A percentile compares a stretch with the other conserved stretches of the same genome.
phyloP scores from a whole-genome alignment of 2,888 invertebrate species.

The Cryptophagus acutangulus region DNA sequence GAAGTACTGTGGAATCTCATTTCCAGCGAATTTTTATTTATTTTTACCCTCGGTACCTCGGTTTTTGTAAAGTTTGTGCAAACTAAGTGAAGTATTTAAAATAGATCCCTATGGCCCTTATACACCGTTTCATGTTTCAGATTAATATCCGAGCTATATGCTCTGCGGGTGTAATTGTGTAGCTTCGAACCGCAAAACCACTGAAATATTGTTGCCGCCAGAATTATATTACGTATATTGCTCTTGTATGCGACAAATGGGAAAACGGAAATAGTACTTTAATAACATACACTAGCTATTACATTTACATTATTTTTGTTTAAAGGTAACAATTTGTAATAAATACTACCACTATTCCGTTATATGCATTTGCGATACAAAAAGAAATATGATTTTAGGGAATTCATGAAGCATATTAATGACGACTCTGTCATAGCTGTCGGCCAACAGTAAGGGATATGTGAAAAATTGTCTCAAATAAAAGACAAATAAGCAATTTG shows the following conservation, averaged over 20 bases:
- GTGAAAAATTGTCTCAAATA: conserved; percentile 10
- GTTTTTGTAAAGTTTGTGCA: too few relatives aligned
- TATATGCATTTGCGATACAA: too few relatives aligned
- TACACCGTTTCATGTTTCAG: conserved; percentile 12
- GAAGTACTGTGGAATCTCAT: too few relatives aligned
- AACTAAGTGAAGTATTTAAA: conserved; percentile 10
- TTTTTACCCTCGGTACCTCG: too few relatives aligned
- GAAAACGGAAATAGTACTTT: conserved; percentile 1
- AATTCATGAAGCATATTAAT: too few relatives aligned
- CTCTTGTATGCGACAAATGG: conserved; percentile 11
- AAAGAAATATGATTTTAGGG: too few relatives aligned
- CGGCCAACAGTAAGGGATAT: too few relatives aligned
- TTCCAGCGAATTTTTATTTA: too few relatives aligned
- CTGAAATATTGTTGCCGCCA: conserved; percentile 20
- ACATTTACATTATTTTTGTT: not conserved
- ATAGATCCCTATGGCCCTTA: conserved; percentile 9
- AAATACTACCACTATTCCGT: too few relatives aligned
- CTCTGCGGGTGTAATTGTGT: conserved; percentile 18
- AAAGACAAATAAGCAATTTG: conserved; percentile 12
- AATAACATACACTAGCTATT: not conserved
- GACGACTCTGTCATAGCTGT: too few relatives aligned
- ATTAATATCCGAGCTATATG: conserved; percentile 17
- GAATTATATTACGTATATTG: conserved; percentile 11
- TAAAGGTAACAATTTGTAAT: too few relatives aligned
- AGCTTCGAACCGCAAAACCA: conserved; percentile 19